Percentiles rank a stretch among this genome's conserved stretches.
These are phyloP conservation scores for Darevskia nairensis DNA, from an alignment of 2,797 vertebrate genomes.

Conservation along the genomic window DNA sequence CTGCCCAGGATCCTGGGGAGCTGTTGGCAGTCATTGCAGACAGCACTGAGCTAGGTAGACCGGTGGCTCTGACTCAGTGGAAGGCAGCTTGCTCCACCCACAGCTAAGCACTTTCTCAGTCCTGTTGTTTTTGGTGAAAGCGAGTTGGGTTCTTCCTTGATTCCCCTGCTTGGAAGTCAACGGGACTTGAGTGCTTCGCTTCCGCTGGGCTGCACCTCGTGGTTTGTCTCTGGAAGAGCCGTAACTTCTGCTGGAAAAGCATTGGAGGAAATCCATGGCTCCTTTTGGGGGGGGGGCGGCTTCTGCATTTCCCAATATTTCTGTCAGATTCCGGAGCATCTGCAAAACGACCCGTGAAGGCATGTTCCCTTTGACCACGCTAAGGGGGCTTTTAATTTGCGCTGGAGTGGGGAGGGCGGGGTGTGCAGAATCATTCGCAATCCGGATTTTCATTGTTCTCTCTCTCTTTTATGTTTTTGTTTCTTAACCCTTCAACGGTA, in stretches of 20 bases:
- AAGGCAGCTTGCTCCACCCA: not conserved
- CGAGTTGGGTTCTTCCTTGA: not conserved
- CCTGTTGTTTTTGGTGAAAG: not conserved
- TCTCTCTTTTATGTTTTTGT: conserved; percentile 48
- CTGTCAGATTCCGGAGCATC: conserved; percentile 39
- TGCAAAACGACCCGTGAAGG: conserved; percentile 40
- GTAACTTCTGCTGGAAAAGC: not conserved
- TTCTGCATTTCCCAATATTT: conserved; percentile 42
- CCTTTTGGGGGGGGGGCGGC: not conserved
- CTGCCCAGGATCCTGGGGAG: too few relatives aligned
- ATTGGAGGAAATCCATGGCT: not conserved
- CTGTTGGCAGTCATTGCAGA: too few relatives aligned
- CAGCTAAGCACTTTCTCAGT: not conserved
- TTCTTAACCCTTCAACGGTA: conserved; percentile 38
- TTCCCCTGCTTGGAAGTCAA: too few relatives aligned
- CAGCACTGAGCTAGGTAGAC: too few relatives aligned
- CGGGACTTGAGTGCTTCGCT: not conserved
- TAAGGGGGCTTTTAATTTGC: not conserved
- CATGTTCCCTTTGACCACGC: not conserved
- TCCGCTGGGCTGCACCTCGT: too few relatives aligned
- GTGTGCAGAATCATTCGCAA: conserved; percentile 28
- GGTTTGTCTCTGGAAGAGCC: not conserved
- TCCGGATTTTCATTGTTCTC: conserved; percentile 53
- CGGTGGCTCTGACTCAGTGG: too few relatives aligned
- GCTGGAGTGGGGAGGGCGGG: not conserved